Evolutionary conservation across 1,140 invertebrate species (phyloP).

Genomic region (Calliphora vicina): DNA sequence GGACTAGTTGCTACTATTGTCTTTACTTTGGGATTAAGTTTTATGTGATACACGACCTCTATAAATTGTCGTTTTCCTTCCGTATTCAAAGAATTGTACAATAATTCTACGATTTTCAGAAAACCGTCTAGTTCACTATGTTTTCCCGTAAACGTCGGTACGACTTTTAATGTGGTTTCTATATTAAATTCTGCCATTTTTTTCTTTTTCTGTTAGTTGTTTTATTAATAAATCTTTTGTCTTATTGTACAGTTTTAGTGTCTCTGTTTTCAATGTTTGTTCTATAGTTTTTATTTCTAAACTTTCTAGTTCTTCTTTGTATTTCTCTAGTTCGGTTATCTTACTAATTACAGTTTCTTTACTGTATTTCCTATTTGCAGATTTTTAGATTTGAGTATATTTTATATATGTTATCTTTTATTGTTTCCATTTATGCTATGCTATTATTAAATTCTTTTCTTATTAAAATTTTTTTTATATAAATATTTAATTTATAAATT

Average conservation of each 20-base stretch:
- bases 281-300: background rate
- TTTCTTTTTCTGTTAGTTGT: background rate
- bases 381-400: background rate
- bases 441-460: background rate
- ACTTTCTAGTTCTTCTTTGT: background rate
- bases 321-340: background rate
- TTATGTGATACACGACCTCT: background rate
- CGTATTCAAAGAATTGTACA: background rate
- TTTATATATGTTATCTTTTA: background rate
- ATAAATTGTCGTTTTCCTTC: background rate
- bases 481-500: background rate
- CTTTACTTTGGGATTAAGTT: background rate
- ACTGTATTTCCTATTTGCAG: background rate
- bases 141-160: background rate
- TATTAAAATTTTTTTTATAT: background rate
- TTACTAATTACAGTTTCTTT: background rate
- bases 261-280: background rate
- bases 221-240: background rate
- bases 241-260: background rate
- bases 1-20: background rate
- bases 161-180: background rate
- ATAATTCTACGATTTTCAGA: background rate
- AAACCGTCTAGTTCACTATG: background rate
- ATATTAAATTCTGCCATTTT: constrained; percentile 1
- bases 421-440: background rate